A percentile compares a stretch with the other conserved stretches of the same genome.
Conservation (phyloP, 2,888 invertebrate genomes). For the Leptarthrus brevirostris region DNA sequence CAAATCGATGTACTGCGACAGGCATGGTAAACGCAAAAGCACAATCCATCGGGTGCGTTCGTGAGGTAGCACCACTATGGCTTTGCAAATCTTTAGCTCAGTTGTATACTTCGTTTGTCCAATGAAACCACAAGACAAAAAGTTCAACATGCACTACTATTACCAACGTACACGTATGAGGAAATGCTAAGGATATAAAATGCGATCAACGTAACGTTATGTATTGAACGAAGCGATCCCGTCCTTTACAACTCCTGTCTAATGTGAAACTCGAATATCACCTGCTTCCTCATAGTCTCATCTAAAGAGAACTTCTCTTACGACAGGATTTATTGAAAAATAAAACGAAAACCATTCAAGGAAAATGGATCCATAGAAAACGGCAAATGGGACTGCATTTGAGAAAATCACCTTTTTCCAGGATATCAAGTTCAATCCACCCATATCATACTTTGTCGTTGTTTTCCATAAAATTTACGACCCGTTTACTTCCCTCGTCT, state of each 20-base stretch:
- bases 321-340: slow-evolving; percentile 42
- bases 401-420: slow-evolving; percentile 39
- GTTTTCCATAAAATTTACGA: slow-evolving; percentile 47
- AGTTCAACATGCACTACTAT: too few relatives aligned
- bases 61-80: not conserved
- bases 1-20: slow-evolving; percentile 13
- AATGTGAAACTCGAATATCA: slow-evolving; percentile 40
- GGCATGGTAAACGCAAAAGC: not conserved
- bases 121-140: too few relatives aligned
- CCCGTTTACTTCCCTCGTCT: not conserved
- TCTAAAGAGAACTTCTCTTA: slow-evolving; percentile 11
- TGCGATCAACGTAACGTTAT: slow-evolving; percentile 11
- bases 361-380: slow-evolving; percentile 38
- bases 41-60: not conserved
- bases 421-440: slow-evolving; percentile 47
- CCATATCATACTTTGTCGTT: slow-evolving; percentile 45
- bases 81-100: too few relatives aligned
- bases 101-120: too few relatives aligned
- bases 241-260: slow-evolving; percentile 39
- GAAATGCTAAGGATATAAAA: slow-evolving; percentile 5
- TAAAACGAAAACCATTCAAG: slow-evolving; percentile 37
- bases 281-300: slow-evolving; percentile 17
- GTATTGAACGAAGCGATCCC: slow-evolving; percentile 26
- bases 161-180: not conserved
- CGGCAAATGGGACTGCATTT: slow-evolving; percentile 44